Evolutionary conservation across 2,797 vertebrate species (phyloP), one percentile per base, ranked within the genome.

Genomic region (Anas capensis): DNA sequence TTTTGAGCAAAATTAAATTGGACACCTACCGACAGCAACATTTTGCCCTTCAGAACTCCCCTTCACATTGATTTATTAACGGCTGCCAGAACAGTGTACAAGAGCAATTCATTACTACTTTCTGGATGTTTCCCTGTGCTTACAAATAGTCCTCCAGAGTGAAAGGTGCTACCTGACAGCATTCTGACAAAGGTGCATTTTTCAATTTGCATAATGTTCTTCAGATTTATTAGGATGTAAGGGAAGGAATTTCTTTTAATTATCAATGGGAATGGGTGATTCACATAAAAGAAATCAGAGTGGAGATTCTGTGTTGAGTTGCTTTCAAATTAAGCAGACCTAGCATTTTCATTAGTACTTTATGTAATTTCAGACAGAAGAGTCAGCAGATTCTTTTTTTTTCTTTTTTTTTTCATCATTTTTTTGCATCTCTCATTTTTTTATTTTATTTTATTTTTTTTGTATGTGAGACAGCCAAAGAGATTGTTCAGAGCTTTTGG

Each of bases 41-140:
- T 98, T 98, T 98, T 98, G 98, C 98, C 97, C 98, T 98, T 98
- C 98, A 98, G 97, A 98, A 98, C 97, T 98, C 97, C 97, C 97
- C 97, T 98, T 98, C 98, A 98, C 97, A 97, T 97, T 98, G 98
- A 98, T 98, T 98, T 98, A 98, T 98, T 98, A 98, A 98, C 46
- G 44, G 97, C 97, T 98, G 98, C 98, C 98, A 98, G 97, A 98
- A 97, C 89, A 95, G 92, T 83, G 88, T 96, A 96, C 95, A 90
- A 93, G 75, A 96, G 97, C 97, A 97, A 98, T 98, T 98, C 95
- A 98, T 98, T 98, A 97, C 96, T 91, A 93, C 96, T 97, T 98
- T 98, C 97, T 97, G 75, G 60, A 96, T 98, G 96, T 96, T 98
- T 98, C 97, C 93, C 90, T 97, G 77, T 93, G 96, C 96, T 96